Base-by-base conservation (phyloP, 2,888 invertebrate genomes). In the Tridacna crocea region DNA sequence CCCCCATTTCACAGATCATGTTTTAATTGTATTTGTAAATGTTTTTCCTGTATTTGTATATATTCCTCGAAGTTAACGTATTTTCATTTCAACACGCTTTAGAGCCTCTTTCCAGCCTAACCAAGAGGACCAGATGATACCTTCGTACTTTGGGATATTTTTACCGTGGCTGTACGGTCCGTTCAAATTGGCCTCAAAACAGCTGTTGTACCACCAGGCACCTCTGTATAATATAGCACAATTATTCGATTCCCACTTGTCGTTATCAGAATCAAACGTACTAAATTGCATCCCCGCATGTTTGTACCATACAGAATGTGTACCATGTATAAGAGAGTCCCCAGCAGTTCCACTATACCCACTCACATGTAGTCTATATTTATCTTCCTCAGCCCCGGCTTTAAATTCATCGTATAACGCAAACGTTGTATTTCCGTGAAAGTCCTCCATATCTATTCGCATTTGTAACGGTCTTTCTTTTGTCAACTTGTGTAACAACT, bases 251-350 rank as follows among this genome's bases (percentile, higher is more conserved):
- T 17, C 6, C 0, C 10, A 26, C 2, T 13, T 27, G 17, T 65
- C 65, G 65, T 65, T 65, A 17, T 65, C 65, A 4, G 65, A 65
- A 65, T 65, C 65, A 65, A 26, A 26, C 26, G 65, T 65, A 26
- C 65, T 65, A 26, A 65, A 65, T 11, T 24, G 17, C 65, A 65
- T 65, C 12, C 65, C 65, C 17, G 22, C 26, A 26, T 65, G 24
- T 1, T 10, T 27, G 26, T 26, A 26, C 2, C 3, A 4, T 36
- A 8, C 3, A 36, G 2, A 8, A 36, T 8, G 36, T 36, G 36
- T 36, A 61, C 10, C 61, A n/a, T n/a, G n/a, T 12, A n/a, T 61
- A n/a, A 61, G 61, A 3, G n/a, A n/a, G 24, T 61, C 61, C 61
- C 22, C 22, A 22, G 22, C 61, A n/a, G 61, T 61, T 12, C 61